Evolutionary conservation across 2,113 vertebrate species (phyloP).

Genomic region (Nycticryphes semicollaris): DNA sequence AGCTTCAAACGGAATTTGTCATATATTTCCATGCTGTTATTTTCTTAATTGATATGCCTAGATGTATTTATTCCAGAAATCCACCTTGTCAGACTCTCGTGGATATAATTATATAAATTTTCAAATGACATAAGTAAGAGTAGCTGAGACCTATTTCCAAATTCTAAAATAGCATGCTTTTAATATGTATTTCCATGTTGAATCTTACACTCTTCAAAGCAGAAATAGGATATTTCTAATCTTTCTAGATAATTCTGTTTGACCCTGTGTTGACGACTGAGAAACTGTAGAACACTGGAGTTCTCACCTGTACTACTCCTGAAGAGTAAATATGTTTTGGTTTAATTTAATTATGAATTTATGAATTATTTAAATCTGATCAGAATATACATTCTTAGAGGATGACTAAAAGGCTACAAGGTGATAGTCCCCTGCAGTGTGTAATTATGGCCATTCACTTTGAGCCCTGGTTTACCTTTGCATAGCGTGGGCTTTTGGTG

Average conservation of each 20-base stretch:
- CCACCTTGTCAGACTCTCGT: neutral
- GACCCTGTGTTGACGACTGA: neutral
- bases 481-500: fast-evolving
- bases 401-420: neutral
- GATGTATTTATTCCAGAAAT: neutral
- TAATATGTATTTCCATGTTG: neutral
- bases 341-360: neutral
- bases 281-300: neutral
- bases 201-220: neutral
- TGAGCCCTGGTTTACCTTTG: neutral
- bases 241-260: neutral
- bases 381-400: neutral
- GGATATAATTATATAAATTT: neutral
- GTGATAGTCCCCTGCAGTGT: neutral
- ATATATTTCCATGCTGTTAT: neutral
- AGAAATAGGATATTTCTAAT: neutral
- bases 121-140: neutral
- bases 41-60: neutral
- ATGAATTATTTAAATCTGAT: neutral
- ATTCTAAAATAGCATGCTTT: neutral
- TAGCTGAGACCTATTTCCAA: neutral
- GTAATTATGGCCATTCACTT: neutral
- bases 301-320: neutral
- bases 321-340: neutral
- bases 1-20: neutral